Base-by-base conservation (phyloP, 2,113 vertebrate species). In the Sisor rabdophorus region DNA sequence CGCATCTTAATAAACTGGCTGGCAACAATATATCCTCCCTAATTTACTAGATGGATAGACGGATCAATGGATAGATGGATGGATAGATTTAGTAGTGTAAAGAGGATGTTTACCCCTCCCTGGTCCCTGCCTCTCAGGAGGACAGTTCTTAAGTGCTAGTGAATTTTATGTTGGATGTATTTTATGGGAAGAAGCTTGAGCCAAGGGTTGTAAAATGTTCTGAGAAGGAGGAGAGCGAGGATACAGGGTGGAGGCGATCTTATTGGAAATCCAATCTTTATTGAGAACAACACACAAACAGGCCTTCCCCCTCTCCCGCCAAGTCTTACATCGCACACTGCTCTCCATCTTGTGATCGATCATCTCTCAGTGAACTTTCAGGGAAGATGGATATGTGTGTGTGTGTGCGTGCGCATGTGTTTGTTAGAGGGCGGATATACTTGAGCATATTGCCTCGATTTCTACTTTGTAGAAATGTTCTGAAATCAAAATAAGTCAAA, bases 251-350 rank as follows among this genome's bases (percentile, higher is more conserved):
- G 77, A 86, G 89, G 89, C 74, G 15, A 77, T 77, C 85, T 91
- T 90, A 92, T 88, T 90, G 89, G 90, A 92, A 91, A 92, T 91
- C 81, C 91, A 85, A 88, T 90, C 88, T 92, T 91, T 90, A 91
- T 89, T 90, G 91, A 91, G 88, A 91, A 85, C 84, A 73, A 90
- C 85, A 83, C 79, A 82, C 87, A 87, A 89, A 87, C 88, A 86
- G 80, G 79, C 81, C 83, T 72, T 54, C 75, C 58, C 77, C 69
- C 77, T 63, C 75, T 84, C 64, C 72, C 65, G 54, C 58, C 75
- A 52, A 70, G 48, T 26, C 54, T n/a, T 48, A 60, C 75, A 71
- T 75, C 72, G 71, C 72, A 61, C 75, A 61, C 76, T 82, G 30
- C 77, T 85, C 65, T 74, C 75, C 65, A 75, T 63, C 75, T 86